A percentile compares a stretch with the other conserved stretches of the same genome.
Conservation (phyloP, 2,797 vertebrate genomes). For the Crocidura indochinensis region DNA sequence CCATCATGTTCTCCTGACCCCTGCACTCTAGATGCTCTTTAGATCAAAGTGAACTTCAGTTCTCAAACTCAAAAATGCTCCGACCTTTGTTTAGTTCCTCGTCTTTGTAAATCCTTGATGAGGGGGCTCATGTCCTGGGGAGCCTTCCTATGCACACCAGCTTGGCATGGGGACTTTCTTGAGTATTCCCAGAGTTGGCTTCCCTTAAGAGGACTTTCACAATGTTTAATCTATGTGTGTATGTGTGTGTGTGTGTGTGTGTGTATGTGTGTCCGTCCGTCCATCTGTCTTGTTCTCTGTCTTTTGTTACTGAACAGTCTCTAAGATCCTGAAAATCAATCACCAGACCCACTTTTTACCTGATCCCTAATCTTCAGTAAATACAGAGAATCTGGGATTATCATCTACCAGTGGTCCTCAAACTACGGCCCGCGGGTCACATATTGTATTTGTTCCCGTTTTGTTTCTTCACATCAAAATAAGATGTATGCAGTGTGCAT, state of each 20-base stretch:
- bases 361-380: conserved; percentile 10
- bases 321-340: conserved; percentile 51
- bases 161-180: background rate
- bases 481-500: too few relatives aligned
- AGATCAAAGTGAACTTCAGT: conserved; percentile 40
- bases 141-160: background rate
- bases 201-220: background rate
- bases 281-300: conserved; percentile 11
- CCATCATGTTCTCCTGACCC: conserved; percentile 3
- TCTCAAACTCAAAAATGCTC: conserved; percentile 55
- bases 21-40: background rate
- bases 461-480: too few relatives aligned
- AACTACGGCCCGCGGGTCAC: too few relatives aligned
- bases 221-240: background rate
- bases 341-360: conserved; percentile 44
- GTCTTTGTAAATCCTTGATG: conserved; percentile 51
- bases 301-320: conserved; percentile 43
- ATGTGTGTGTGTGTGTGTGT: too few relatives aligned
- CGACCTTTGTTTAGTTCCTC: background rate
- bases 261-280: too few relatives aligned
- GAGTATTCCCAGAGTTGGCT: background rate
- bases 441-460: too few relatives aligned
- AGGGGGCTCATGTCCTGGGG: conserved; percentile 45
- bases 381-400: conserved; percentile 49
- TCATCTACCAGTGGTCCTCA: too few relatives aligned